These are phyloP conservation scores for Lepidocolaptes lacrymiger DNA, from an alignment of 2,797 vertebrate genomes.

Conservation along the genomic window DNA sequence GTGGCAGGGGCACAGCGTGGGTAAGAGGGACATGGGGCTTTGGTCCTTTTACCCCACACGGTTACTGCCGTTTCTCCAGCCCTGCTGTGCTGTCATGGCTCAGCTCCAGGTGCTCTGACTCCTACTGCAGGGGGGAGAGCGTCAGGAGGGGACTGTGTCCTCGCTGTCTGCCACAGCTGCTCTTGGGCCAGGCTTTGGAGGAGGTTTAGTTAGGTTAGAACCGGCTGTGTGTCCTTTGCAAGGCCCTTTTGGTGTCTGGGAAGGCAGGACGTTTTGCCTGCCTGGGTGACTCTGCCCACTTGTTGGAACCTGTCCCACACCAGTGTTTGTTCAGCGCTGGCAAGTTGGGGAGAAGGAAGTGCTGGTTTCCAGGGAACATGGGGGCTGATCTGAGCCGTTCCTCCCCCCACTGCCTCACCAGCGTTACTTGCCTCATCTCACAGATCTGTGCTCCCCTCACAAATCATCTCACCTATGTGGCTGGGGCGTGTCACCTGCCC, in stretches of 20 bases:
- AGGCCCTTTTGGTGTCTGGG: background rate
- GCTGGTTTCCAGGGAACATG: background rate
- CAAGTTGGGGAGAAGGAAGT: background rate
- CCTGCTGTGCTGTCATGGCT: background rate
- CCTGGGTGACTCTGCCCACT: rapidly evolving
- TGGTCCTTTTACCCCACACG: background rate
- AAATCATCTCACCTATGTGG: background rate
- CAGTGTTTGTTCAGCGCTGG: background rate
- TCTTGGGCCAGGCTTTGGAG: background rate
- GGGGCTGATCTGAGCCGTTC: background rate
- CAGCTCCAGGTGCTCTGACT: background rate
- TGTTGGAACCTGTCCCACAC: background rate
- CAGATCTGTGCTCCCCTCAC: background rate
- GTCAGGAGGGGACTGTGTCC: background rate
- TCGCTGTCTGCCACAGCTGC: background rate
- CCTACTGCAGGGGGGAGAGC: rapidly evolving
- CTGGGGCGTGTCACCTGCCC: background rate
- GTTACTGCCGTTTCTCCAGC: background rate
- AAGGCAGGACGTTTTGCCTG: background rate
- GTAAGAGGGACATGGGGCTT: rapidly evolving
- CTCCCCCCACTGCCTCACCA: background rate
- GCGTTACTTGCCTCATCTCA: background rate
- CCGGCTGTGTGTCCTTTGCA: rapidly evolving
- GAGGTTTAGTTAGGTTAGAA: background rate
- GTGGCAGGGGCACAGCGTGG: background rate